phyloP scores from a whole-genome alignment of 2,113 vertebrate genomes.

The Shinisaurus crocodilurus region DNA sequence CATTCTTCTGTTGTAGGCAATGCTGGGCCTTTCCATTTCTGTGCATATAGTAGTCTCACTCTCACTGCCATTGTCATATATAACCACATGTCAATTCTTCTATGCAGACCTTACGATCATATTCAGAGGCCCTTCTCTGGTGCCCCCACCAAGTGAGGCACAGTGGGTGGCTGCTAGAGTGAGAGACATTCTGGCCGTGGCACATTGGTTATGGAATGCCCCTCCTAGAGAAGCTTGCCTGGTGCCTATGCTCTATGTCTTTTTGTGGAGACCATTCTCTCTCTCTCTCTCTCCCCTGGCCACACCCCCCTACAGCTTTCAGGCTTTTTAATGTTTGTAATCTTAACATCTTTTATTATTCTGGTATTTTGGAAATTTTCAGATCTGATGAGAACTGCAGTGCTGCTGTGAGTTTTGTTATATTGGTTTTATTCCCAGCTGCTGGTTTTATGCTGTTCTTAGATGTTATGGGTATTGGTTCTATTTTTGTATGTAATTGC shows the following conservation, averaged over 20 bases:
- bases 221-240: background rate
- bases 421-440: background rate
- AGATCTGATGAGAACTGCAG: background rate
- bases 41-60: too few relatives aligned
- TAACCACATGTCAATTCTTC: too few relatives aligned
- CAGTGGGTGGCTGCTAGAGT: background rate
- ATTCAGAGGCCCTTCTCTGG: background rate
- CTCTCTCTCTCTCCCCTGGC: too few relatives aligned
- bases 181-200: background rate
- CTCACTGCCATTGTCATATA: too few relatives aligned
- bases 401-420: background rate
- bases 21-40: too few relatives aligned
- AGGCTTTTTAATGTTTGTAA: background rate
- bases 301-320: background rate
- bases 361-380: background rate
- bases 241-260: background rate
- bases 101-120: background rate
- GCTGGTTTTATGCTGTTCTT: background rate
- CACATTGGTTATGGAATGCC: background rate
- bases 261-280: background rate
- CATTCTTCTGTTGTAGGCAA: too few relatives aligned
- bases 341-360: background rate
- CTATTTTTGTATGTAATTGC: background rate
- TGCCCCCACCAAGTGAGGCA: background rate
- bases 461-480: background rate